Evolutionary conservation across 1,140 invertebrate species (phyloP), one percentile per base, ranked within the genome.

Genomic region (Venustaconcha ellipsiformis): DNA sequence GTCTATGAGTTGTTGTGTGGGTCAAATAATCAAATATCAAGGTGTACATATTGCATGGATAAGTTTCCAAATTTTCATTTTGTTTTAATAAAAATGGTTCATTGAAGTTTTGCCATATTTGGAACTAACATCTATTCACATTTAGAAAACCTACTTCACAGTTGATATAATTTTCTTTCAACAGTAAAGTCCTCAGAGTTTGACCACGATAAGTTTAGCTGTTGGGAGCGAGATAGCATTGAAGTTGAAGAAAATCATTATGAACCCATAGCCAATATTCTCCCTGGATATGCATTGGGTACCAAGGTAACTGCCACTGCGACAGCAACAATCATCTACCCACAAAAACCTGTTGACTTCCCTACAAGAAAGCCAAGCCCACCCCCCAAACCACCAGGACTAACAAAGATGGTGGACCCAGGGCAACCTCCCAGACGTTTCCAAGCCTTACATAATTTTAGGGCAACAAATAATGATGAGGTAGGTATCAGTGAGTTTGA

Each of bases 391-490:
- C 80, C 78, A 59, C 71, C 76, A 23, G 72, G 78, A 62, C 72
- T 81, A 14, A 67, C 67, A 8, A 83, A 81, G 72, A 85, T 86
- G 85, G 82, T 80, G 26, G 85, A 85, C 48, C 72, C 76, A 57
- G 74, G 78, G 60, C 78, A 78, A 77, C 70, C 81, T 58, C 85
- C 87, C 8, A 84, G 82, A 67, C 80, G 86, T 64, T 96, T 98
- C 14, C 94, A 96, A 88, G 96, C 97, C 75, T 91, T 97, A 66
- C 97, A 95, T 91, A 94, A 95, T 77, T 99, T 98, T 89, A 96
- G 96, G 91, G 96, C 96, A 67, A 95, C 94, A 89, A 99, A 99
- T 88, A 99, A 99, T 92, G 97, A 99, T 92, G 97, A 99, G 92
- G 95, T 95, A 91, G 89, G 90, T 82, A 15, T 66, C 30, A 20